Percentiles rank a stretch among this genome's conserved stretches.
phyloP scores from a whole-genome alignment of 2,888 invertebrate genomes.

The Rhorus exstirpatorius region DNA sequence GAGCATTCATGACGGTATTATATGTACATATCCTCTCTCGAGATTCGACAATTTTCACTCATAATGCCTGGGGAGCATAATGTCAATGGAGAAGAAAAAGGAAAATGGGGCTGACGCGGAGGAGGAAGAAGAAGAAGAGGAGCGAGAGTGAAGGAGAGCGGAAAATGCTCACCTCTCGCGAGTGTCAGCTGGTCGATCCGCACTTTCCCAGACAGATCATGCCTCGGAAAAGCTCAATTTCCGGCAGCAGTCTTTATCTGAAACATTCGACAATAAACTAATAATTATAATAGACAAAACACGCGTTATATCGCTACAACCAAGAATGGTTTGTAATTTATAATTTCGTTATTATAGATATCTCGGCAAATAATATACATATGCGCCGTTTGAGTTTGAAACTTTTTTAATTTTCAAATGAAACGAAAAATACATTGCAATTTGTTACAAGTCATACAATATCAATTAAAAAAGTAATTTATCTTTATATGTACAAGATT shows the following conservation, averaged over 20 bases:
- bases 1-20: constrained; percentile 42
- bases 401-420: too few species aligned
- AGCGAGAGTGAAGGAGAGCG: constrained; percentile 10
- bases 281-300: too few species aligned
- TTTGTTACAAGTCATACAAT: too few species aligned
- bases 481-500: too few species aligned
- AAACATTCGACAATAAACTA: constrained; percentile 3
- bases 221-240: constrained; percentile 71
- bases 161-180: constrained; percentile 72
- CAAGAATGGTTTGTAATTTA: too few species aligned
- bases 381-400: too few species aligned
- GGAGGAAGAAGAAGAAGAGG: not conserved
- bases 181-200: constrained; percentile 73
- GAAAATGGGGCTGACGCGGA: not conserved
- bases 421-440: too few species aligned
- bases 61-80: constrained; percentile 11
- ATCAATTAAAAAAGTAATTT: too few species aligned
- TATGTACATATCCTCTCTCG: constrained; percentile 45
- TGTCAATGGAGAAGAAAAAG: constrained; percentile 15
- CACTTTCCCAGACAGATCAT: constrained; percentile 71
- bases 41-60: constrained; percentile 62
- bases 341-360: too few species aligned
- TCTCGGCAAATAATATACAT: too few species aligned
- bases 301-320: too few species aligned
- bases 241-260: constrained; percentile 52